These are phyloP conservation scores for Mactromeris polynyma DNA, from an alignment of 2,888 invertebrate genomes.

Conservation along the genomic window DNA sequence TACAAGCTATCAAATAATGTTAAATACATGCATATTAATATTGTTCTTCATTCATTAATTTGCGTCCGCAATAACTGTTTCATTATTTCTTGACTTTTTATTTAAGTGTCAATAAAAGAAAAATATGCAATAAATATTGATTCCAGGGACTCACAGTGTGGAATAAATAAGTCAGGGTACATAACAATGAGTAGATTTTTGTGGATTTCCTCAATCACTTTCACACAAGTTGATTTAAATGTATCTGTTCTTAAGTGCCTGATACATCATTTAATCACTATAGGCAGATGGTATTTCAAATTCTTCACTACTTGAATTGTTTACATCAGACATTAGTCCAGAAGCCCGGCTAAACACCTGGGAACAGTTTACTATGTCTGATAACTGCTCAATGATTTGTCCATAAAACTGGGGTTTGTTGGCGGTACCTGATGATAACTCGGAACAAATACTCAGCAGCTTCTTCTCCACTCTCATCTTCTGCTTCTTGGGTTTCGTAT, in stretches of 20 bases:
- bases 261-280: slow-evolving; percentile 5
- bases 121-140: too few species aligned
- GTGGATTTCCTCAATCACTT: too few species aligned
- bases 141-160: too few species aligned
- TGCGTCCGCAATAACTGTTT: too few species aligned
- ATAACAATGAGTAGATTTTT: too few species aligned
- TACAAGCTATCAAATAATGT: too few species aligned
- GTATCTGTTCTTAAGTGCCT: neutral
- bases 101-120: too few species aligned
- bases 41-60: too few species aligned
- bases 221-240: neutral
- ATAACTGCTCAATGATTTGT: slow-evolving; percentile 77
- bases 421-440: slow-evolving; percentile 60
- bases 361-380: slow-evolving; percentile 76
- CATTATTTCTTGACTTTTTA: too few species aligned
- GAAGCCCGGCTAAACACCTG: slow-evolving; percentile 71
- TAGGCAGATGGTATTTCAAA: slow-evolving; percentile 30
- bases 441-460: slow-evolving; percentile 76
- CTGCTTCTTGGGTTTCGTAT: slow-evolving; percentile 84
- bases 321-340: slow-evolving; percentile 23
- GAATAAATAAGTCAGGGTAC: too few species aligned
- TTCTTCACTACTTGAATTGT: slow-evolving; percentile 61
- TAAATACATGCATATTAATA: too few species aligned
- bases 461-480: slow-evolving; percentile 78
- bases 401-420: slow-evolving; percentile 72